Conservation (phyloP, 2,113 vertebrate species). For the Micronycteris hirsuta region DNA sequence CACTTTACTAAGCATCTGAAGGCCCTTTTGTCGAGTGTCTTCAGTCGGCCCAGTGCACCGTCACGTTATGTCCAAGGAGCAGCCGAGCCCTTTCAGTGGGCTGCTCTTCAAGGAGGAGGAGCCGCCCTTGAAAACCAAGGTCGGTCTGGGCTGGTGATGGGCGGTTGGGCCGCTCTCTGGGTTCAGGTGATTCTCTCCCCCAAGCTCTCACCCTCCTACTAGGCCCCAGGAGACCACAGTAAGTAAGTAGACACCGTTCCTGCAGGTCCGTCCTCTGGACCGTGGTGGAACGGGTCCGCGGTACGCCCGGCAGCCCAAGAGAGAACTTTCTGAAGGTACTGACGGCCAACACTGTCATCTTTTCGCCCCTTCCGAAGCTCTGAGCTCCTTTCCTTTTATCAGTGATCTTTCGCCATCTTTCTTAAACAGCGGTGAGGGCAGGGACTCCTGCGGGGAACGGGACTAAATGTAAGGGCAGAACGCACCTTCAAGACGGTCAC, state of each 20-base stretch:
- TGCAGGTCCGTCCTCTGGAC: fast-evolving
- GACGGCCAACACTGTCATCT: not conserved
- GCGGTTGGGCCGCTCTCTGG: not conserved
- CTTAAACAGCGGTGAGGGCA: not conserved
- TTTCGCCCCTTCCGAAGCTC: not conserved
- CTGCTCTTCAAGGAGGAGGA: not conserved
- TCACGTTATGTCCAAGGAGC: not conserved
- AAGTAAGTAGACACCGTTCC: not conserved
- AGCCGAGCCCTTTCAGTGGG: not conserved
- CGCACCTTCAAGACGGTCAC: not conserved
- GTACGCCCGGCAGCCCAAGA: not conserved
- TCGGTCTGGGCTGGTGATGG: not conserved
- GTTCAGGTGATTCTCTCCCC: not conserved
- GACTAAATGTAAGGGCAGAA: not conserved
- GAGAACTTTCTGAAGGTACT: not conserved
- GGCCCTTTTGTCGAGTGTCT: constrained; percentile 14
- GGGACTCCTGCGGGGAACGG: not conserved
- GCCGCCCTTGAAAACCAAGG: not conserved
- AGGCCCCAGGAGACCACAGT: not conserved
- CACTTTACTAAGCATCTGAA: not conserved
- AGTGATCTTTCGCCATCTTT: not conserved
- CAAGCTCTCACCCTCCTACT: not conserved
- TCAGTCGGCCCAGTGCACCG: not conserved
- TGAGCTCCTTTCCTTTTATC: not conserved
- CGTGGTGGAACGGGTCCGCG: too few relatives aligned